Conservation (phyloP, 2,888 invertebrate species). For the Limnephilus lunatus region DNA sequence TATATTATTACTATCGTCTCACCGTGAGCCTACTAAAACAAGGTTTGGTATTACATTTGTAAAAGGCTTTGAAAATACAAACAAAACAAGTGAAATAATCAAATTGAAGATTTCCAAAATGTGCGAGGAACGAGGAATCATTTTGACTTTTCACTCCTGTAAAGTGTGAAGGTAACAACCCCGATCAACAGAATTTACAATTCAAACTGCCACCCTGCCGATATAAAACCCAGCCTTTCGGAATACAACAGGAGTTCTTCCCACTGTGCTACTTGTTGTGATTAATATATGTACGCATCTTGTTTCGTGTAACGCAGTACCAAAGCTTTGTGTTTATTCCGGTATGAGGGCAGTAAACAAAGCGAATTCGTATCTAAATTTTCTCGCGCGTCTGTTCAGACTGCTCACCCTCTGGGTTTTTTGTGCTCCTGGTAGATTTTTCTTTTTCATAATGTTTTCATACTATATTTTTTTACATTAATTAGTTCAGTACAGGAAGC, state of each 20-base stretch:
- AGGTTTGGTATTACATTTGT: neutral
- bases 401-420: neutral
- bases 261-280: neutral
- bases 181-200: constrained; percentile 33
- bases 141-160: constrained; percentile 4
- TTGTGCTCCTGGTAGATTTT: neutral
- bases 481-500: too few species aligned
- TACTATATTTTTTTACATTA: too few species aligned
- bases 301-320: neutral
- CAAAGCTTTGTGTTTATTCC: constrained; percentile 5
- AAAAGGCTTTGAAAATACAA: neutral
- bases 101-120: neutral
- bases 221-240: constrained; percentile 16
- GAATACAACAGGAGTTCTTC: neutral
- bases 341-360: neutral
- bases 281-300: neutral
- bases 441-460: neutral
- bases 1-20: too few species aligned
- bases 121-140: neutral
- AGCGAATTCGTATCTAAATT: constrained; percentile 18
- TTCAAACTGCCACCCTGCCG: constrained; percentile 29
- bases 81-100: neutral
- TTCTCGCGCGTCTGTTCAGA: neutral
- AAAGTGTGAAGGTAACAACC: neutral
- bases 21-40: too few species aligned